Conservation (phyloP, 2,797 vertebrate species). For the Notolepis coatsorum region DNA sequence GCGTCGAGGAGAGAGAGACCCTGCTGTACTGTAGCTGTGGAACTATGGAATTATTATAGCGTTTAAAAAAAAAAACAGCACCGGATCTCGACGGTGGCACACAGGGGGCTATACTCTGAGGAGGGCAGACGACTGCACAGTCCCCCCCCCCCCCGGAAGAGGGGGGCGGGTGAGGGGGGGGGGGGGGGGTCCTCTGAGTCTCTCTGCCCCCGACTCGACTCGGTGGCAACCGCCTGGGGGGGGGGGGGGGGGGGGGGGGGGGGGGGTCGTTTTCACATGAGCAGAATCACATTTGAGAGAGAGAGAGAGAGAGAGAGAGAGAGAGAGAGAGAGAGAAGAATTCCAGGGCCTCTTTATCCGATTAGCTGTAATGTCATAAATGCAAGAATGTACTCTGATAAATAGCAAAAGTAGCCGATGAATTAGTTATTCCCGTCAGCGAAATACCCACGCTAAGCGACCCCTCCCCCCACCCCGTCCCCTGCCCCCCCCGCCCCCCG, state of each 20-base stretch:
- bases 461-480: constrained; percentile 58
- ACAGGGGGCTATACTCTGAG: too few species aligned
- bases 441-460: constrained; percentile 74
- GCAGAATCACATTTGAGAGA: constrained; percentile 80
- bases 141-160: too few species aligned
- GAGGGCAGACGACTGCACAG: too few species aligned
- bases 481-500: constrained; percentile 8
- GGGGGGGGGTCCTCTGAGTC: too few species aligned
- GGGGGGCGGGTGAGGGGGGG: too few species aligned
- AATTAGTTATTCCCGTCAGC: constrained; percentile 82
- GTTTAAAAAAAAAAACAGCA: too few species aligned
- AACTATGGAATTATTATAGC: too few species aligned
- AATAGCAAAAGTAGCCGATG: constrained; percentile 76
- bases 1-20: too few species aligned
- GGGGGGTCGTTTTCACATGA: constrained; percentile 72
- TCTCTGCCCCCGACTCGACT: constrained; percentile 9
- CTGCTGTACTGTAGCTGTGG: too few species aligned
- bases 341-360: constrained; percentile 77
- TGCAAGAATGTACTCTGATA: constrained; percentile 79
- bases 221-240: background rate
- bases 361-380: constrained; percentile 84
- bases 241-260: constrained; percentile 23
- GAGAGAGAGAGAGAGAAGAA: constrained; percentile 61
- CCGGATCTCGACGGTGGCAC: too few species aligned
- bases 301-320: constrained; percentile 48